Evolutionary conservation across 2,113 vertebrate species (phyloP).

Genomic region (Rhabdornis inornatus): DNA sequence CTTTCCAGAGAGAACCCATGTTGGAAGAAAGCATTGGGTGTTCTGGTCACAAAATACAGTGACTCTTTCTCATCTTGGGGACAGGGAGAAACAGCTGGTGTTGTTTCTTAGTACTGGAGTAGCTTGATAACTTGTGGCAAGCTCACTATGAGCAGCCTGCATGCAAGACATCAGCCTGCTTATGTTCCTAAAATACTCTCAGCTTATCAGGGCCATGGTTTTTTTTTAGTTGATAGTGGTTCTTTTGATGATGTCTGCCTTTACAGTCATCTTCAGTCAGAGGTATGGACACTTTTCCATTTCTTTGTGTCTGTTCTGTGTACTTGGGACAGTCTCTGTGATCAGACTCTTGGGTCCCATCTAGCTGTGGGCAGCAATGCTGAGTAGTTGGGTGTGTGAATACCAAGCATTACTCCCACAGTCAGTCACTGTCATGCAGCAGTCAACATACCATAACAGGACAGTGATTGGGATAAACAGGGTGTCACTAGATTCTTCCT

Average conservation of each 20-base stretch:
- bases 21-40: neutral
- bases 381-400: neutral
- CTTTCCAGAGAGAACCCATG: neutral
- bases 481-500: slow-evolving; percentile 9
- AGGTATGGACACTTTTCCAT: neutral
- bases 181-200: neutral
- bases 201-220: accelerated
- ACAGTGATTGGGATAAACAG: slow-evolving; percentile 1
- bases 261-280: neutral
- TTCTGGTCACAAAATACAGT: neutral
- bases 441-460: neutral
- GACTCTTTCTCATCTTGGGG: neutral
- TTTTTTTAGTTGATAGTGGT: neutral
- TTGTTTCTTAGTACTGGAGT: neutral
- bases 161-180: neutral
- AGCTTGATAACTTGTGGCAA: neutral
- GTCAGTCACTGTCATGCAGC: neutral
- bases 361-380: neutral
- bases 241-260: neutral
- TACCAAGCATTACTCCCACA: neutral
- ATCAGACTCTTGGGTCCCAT: neutral
- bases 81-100: neutral
- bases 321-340: neutral
- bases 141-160: neutral
- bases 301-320: neutral